Base-by-base conservation (phyloP, 2,888 invertebrate genomes). In the Dynastes maya region DNA sequence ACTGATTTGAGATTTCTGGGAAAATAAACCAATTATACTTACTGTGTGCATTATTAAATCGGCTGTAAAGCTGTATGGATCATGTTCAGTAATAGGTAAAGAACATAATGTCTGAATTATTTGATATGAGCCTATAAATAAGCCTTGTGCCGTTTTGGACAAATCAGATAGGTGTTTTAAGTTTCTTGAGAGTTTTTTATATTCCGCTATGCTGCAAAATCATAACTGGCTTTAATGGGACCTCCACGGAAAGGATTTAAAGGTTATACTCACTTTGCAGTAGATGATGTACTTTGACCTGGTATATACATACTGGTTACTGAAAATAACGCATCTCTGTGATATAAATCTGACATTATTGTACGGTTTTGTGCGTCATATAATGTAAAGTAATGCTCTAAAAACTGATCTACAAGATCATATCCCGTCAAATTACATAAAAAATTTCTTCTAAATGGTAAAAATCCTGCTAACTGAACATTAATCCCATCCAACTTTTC, bases 301-400 rank as follows among this genome's bases (percentile, higher is more conserved):
- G 82, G 68, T 68, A 85, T 79, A 81, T 86, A 87, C 8, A 81
- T 79, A 74, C 87, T 88, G 0, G 92, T 92, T 78, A 94, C 82
- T 0, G 94, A 93, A 84, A 94, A 91, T 16, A 91, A 84, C 0
- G 95, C 94, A 51, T 92, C 86, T 45, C 91, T 90, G 76, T 92
- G 90, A 84, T 95, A 96, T 78, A 95, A 86, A 1, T 91, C 90
- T 13, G 90, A 85, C 13, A 95, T 86, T 0, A 87, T 79, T 0
- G 85, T 84, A 32, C 94, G 89, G 76, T 93, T 91, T n/a, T 61
- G 49, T 1, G 90, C 88, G 84, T 95, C 95, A 80, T 94, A 91
- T 1, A 94, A 86, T 0, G 90, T 90, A 84, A 93, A 95, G 88
- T 91, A 94, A 79, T 93, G 91, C 77, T 92, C 91, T 5, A 95